Evolutionary conservation across 2,888 invertebrate species (phyloP).

Genomic region (Cerceris ruficornis): DNA sequence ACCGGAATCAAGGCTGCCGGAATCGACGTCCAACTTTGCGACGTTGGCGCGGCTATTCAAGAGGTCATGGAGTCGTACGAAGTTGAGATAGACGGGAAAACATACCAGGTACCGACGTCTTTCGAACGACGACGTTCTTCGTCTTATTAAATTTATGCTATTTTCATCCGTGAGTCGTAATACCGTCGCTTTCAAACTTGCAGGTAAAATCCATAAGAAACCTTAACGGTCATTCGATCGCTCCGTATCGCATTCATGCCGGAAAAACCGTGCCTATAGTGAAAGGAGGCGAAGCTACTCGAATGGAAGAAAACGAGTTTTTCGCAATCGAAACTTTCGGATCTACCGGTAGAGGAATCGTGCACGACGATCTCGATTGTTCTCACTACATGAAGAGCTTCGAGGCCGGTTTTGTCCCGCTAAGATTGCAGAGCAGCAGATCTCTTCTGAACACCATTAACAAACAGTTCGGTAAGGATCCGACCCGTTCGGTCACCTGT

Average conservation of each 20-base stretch:
- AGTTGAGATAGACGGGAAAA: constrained; percentile 97
- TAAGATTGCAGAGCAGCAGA: constrained; percentile 96
- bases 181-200: not conserved
- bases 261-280: constrained; percentile 99
- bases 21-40: constrained; percentile 98
- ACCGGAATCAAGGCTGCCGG: constrained; percentile 98
- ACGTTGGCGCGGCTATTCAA: constrained; percentile 97
- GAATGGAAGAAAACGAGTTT: constrained; percentile 99
- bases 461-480: constrained; percentile 91
- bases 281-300: constrained; percentile 97
- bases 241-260: constrained; percentile 97
- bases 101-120: constrained; percentile 86
- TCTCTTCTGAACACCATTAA: constrained; percentile 95
- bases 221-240: constrained; percentile 99
- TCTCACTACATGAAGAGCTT: constrained; percentile 99
- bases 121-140: not conserved
- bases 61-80: constrained; percentile 99
- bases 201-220: constrained; percentile 97
- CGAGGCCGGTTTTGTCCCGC: constrained; percentile 94
- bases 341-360: constrained; percentile 96
- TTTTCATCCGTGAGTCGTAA: not conserved
- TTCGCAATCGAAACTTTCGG: constrained; percentile 99
- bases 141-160: not conserved
- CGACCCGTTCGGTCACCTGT: not conserved
- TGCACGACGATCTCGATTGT: constrained; percentile 99